phyloP scores from a whole-genome alignment of 2,113 vertebrate species.

The Dendropsophus ebraccatus region DNA sequence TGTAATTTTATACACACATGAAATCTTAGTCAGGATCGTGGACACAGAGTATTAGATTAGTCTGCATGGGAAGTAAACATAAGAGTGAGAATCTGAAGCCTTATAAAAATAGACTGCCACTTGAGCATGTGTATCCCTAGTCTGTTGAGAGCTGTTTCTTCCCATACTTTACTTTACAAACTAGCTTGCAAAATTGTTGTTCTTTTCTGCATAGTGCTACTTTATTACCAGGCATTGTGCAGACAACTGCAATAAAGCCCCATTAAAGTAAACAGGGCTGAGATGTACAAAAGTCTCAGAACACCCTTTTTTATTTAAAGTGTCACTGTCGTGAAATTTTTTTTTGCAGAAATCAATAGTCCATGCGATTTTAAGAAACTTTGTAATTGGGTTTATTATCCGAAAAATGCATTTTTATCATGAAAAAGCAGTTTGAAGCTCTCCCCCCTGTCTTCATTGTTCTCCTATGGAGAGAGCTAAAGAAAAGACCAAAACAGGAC shows the following conservation, averaged over 20 bases:
- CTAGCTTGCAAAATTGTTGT: background rate
- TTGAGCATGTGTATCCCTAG: background rate
- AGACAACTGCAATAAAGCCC: background rate
- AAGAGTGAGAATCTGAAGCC: background rate
- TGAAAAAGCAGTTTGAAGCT: too few species aligned
- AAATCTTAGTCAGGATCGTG: background rate
- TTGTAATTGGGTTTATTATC: too few species aligned
- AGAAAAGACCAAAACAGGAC: too few species aligned
- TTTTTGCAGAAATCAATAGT: too few species aligned
- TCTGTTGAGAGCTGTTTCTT: background rate
- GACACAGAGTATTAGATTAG: background rate
- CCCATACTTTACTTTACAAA: background rate
- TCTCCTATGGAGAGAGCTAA: too few species aligned
- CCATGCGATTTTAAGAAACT: too few species aligned
- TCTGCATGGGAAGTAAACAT: background rate
- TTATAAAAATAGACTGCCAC: background rate
- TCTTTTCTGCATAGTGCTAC: background rate
- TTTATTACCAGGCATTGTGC: background rate
- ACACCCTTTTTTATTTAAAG: too few species aligned
- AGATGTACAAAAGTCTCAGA: too few species aligned
- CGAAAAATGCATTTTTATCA: too few species aligned
- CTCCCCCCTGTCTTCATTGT: too few species aligned
- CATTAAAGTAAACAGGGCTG: background rate
- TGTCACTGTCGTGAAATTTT: too few species aligned
- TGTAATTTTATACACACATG: constrained; percentile 10